Evolutionary conservation across 2,797 vertebrate genomes (phyloP).

Genomic region (Enteromius argenteus): DNA sequence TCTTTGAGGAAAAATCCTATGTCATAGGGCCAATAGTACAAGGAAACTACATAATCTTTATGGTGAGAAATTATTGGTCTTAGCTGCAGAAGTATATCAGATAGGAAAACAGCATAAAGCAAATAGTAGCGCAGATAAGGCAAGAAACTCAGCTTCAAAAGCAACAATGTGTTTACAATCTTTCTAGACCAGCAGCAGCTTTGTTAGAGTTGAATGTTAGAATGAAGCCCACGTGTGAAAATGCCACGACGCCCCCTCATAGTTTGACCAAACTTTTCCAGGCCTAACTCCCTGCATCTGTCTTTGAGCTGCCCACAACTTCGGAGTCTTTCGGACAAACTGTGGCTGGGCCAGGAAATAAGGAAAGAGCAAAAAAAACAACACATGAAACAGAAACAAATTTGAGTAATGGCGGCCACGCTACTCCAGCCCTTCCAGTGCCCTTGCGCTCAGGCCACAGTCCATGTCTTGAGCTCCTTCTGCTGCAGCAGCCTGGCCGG

Average conservation of each 20-base stretch:
- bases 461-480: conserved; percentile 41
- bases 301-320: conserved; percentile 49
- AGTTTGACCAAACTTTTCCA: conserved; percentile 65
- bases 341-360: conserved; percentile 52
- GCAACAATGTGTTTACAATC: conserved; percentile 29
- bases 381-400: conserved; percentile 44
- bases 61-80: conserved; percentile 61
- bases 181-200: conserved; percentile 31
- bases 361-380: conserved; percentile 53
- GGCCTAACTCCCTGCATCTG: conserved; percentile 56
- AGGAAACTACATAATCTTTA: conserved; percentile 64
- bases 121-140: neutral
- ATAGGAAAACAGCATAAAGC: neutral
- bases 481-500: conserved; percentile 50
- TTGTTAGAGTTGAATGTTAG: conserved; percentile 40
- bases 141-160: conserved; percentile 5
- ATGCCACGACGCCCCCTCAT: conserved; percentile 60
- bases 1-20: neutral
- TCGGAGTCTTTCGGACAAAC: conserved; percentile 51
- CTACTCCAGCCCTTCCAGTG: conserved; percentile 42
- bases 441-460: conserved; percentile 46
- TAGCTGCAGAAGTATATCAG: conserved; percentile 33
- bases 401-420: conserved; percentile 16
- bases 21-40: conserved; percentile 65
- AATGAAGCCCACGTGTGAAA: conserved; percentile 53